Evolutionary conservation across 2,113 vertebrate genomes (phyloP).

Genomic region (Phoxinus phoxinus): DNA sequence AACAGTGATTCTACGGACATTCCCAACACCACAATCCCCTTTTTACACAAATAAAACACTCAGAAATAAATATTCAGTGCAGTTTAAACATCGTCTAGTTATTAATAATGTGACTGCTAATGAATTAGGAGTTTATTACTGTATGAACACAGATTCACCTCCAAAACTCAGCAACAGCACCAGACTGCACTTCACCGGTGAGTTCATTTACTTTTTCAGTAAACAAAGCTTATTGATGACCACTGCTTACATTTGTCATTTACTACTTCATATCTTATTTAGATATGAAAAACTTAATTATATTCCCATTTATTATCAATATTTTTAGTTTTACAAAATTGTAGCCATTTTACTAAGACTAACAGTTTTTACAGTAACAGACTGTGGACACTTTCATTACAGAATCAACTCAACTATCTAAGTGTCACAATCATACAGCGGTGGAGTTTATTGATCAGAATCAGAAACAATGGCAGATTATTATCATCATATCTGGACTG

Average conservation of each 20-base stretch:
- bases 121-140: conserved; percentile 34
- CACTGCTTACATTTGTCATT: no score
- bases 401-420: background rate
- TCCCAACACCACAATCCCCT: accelerated
- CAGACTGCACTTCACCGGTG: background rate
- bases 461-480: background rate
- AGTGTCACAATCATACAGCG: background rate
- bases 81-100: background rate
- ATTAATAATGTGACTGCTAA: conserved; percentile 5
- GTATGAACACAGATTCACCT: background rate
- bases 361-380: background rate
- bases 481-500: background rate
- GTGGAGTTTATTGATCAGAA: background rate
- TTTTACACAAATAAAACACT: no score
- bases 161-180: conserved; percentile 1
- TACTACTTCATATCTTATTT: no score
- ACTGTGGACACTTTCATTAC: background rate
- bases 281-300: background rate
- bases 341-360: background rate
- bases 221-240: no score
- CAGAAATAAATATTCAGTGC: background rate
- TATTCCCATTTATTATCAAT: background rate
- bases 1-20: no score
- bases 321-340: background rate
- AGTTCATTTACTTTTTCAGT: background rate